Evolutionary conservation across 2,888 invertebrate species (phyloP).

Genomic region (Pristionchus entomophagus): DNA sequence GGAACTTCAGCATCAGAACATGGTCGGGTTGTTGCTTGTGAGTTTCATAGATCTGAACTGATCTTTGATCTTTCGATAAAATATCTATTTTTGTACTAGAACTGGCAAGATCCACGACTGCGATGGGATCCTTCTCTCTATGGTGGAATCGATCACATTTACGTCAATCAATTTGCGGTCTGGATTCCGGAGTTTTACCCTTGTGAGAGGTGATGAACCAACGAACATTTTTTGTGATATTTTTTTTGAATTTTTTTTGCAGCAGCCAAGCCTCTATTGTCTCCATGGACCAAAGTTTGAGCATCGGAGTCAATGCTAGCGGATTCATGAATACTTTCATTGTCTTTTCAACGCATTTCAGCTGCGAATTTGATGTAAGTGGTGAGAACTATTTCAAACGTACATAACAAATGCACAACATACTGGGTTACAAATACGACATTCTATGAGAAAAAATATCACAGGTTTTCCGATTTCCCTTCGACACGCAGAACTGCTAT

Average conservation of each 20-base stretch:
- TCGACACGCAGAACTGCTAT: not conserved
- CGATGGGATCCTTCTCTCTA: not conserved
- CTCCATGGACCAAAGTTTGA: not conserved
- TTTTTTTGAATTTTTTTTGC: not conserved
- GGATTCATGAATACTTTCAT: not conserved
- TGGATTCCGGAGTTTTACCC: conserved; percentile 34
- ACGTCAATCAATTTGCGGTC: not conserved
- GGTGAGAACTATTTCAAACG: not conserved
- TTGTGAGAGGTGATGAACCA: not conserved
- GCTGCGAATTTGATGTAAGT: conserved; percentile 23
- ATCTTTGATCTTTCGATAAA: no score
- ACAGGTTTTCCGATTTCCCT: not conserved
- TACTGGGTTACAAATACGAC: no score
- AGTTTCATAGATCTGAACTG: not conserved
- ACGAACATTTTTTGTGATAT: not conserved
- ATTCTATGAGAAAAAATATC: no score
- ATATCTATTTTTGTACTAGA: not conserved
- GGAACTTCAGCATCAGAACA: conserved; percentile 15
- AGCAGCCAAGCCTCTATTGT: not conserved
- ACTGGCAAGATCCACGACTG: conserved; percentile 18
- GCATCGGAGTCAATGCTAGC: not conserved
- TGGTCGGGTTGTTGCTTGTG: not conserved
- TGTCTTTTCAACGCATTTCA: not conserved
- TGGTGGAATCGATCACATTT: conserved; percentile 31
- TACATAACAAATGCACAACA: no score